Conservation (phyloP, 2,888 invertebrate genomes). For the Zootermopsis nevadensis region DNA sequence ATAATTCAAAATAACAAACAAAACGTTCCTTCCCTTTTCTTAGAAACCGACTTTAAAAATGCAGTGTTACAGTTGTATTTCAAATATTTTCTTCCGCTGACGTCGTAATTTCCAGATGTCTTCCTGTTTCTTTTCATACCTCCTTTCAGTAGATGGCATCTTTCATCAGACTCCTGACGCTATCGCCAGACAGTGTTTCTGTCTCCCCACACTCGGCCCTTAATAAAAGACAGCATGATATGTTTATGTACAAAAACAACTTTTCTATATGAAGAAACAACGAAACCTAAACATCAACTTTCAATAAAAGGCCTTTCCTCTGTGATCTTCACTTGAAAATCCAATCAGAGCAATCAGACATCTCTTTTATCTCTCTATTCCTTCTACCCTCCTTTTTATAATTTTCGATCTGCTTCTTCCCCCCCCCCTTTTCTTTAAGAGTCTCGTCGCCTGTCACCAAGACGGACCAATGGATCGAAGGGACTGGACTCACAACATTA, state of each 20-base stretch:
- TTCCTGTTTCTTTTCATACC: too few relatives aligned
- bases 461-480: neutral
- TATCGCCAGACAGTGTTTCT: too few relatives aligned
- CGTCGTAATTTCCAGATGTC: too few relatives aligned
- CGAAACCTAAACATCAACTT: neutral
- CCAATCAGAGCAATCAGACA: neutral
- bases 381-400: neutral
- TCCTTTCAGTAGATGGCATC: too few relatives aligned
- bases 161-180: too few relatives aligned
- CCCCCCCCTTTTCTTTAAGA: neutral
- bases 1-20: too few relatives aligned
- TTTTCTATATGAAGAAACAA: neutral
- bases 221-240: too few relatives aligned
- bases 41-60: too few relatives aligned
- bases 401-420: neutral
- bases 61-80: too few relatives aligned
- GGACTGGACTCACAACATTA: neutral
- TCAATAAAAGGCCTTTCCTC: neutral
- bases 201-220: too few relatives aligned
- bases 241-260: neutral
- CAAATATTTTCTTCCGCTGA: too few relatives aligned
- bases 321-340: neutral
- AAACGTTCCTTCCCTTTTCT: too few relatives aligned
- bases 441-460: neutral
- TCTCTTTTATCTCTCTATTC: neutral